Conservation (phyloP, 2,888 invertebrate genomes). For the Aelia acuminata region DNA sequence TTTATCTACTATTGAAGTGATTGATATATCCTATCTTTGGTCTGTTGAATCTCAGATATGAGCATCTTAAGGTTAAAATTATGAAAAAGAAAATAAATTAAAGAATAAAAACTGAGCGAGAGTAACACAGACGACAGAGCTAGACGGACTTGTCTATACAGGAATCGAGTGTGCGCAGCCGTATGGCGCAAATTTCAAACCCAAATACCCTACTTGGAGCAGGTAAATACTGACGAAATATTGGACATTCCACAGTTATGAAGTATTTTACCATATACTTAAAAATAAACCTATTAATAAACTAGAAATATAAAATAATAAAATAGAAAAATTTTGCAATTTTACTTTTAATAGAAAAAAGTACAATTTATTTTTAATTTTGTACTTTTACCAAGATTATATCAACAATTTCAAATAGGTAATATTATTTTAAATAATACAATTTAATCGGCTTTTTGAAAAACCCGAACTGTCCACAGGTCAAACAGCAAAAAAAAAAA, state of each 20-base stretch:
- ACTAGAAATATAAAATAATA: too few relatives aligned
- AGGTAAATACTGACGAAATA: not conserved
- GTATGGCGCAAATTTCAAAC: conserved; percentile 50
- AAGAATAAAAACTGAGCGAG: conserved; percentile 33
- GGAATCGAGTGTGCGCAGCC: not conserved
- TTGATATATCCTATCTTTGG: not conserved
- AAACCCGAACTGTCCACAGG: too few relatives aligned
- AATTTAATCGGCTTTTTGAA: too few relatives aligned
- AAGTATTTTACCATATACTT: too few relatives aligned
- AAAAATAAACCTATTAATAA: too few relatives aligned
- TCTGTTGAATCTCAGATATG: not conserved
- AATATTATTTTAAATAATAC: not conserved
- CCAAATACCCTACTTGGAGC: conserved; percentile 25
- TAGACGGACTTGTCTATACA: conserved; percentile 47
- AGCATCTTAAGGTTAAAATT: conserved; percentile 26
- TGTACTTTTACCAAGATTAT: not conserved
- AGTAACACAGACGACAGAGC: conserved; percentile 43
- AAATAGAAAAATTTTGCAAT: not conserved
- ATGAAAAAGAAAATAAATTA: conserved; percentile 33
- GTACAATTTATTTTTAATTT: not conserved
- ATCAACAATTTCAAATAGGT: not conserved
- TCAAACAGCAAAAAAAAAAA: too few relatives aligned
- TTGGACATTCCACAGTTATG: not conserved
- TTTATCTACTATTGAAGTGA: not conserved
- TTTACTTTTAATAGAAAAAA: not conserved